A percentile compares a stretch with the other conserved stretches of the same genome.
Evolutionary conservation across 2,888 invertebrate species (phyloP).

Genomic region (Acleris sparsana): DNA sequence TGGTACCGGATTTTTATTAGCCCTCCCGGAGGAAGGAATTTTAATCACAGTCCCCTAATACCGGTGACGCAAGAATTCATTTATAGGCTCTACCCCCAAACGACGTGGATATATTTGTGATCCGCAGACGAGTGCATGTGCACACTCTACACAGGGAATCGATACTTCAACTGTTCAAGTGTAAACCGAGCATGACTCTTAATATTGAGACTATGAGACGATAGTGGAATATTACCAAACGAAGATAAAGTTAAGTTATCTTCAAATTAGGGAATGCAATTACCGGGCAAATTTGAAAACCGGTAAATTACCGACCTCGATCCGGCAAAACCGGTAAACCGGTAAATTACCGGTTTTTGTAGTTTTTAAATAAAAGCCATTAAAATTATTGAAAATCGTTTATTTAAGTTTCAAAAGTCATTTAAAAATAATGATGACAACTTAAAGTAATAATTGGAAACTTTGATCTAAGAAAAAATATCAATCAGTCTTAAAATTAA

Average conservation of each 20-base stretch:
- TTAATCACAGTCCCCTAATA: slow-evolving; percentile 9
- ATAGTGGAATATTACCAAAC: neutral
- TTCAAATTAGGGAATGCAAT: too few relatives aligned
- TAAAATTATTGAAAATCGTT: too few relatives aligned
- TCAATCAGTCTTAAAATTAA: too few relatives aligned
- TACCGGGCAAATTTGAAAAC: too few relatives aligned
- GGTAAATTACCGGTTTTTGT: too few relatives aligned
- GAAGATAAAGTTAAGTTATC: neutral
- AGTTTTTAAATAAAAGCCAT: too few relatives aligned
- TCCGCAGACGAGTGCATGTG: slow-evolving; percentile 6
- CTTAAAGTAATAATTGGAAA: too few relatives aligned
- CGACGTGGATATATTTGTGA: slow-evolving; percentile 10
- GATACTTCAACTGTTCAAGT: slow-evolving; percentile 6
- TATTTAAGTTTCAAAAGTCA: too few relatives aligned
- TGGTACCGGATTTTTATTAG: slow-evolving; percentile 18
- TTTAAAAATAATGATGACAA: too few relatives aligned
- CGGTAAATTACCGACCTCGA: too few relatives aligned
- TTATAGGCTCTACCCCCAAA: slow-evolving; percentile 10
- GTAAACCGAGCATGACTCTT: neutral
- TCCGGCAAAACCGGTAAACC: too few relatives aligned
- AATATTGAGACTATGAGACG: slow-evolving; percentile 3
- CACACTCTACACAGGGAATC: neutral
- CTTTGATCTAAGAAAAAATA: too few relatives aligned
- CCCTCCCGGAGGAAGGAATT: slow-evolving; percentile 14
- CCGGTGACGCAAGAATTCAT: slow-evolving; percentile 20